These are phyloP conservation scores for Nothoprocta pentlandii DNA, from an alignment of 2,113 vertebrate genomes.

Conservation along the genomic window DNA sequence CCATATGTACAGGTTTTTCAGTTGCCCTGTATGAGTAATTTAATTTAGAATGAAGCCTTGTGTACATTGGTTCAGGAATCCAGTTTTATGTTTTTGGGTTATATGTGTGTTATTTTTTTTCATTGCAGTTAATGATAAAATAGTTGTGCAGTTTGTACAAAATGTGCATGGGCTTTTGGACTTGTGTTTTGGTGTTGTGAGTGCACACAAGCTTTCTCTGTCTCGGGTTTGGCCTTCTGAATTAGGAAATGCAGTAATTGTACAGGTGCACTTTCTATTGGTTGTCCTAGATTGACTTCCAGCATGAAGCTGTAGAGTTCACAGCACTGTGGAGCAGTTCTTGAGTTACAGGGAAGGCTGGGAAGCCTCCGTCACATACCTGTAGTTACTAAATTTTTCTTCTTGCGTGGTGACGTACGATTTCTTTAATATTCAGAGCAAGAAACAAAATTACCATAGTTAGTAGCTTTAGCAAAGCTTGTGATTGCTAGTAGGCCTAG, in stretches of 20 bases:
- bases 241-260: constrained; percentile 78
- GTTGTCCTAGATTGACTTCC: constrained; percentile 81
- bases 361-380: constrained; percentile 60
- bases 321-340: constrained; percentile 74
- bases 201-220: constrained; percentile 53
- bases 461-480: constrained; percentile 30
- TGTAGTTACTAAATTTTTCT: constrained; percentile 40
- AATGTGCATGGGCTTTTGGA: constrained; percentile 23
- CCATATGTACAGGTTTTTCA: neutral
- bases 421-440: constrained; percentile 26
- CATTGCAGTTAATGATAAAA: constrained; percentile 4
- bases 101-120: neutral
- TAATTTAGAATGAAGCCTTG: neutral
- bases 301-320: constrained; percentile 77
- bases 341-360: constrained; percentile 71
- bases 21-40: neutral
- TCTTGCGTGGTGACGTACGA: neutral
- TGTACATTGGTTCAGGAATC: neutral
- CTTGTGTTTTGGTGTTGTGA: constrained; percentile 48
- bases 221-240: constrained; percentile 65
- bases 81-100: constrained; percentile 38
- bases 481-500: constrained; percentile 27
- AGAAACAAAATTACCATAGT: constrained; percentile 4
- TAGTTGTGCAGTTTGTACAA: neutral
- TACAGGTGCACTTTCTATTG: constrained; percentile 82